Evolutionary conservation across 2,888 invertebrate species (phyloP), one percentile per base, ranked within the genome.

Genomic region (Empis livida): DNA sequence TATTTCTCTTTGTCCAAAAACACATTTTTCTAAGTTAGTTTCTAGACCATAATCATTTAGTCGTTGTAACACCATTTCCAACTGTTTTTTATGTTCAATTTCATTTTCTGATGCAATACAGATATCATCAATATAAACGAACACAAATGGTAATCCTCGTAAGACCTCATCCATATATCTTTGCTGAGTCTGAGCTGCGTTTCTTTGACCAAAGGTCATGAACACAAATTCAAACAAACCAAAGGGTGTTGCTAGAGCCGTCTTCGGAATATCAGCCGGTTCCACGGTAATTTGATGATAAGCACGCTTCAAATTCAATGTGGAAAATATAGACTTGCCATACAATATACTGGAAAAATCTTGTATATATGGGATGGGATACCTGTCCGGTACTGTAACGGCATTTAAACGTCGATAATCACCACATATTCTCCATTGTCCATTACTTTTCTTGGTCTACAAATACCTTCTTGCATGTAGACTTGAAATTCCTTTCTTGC

Each of bases 141-240:
- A 57, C n/a, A 47, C 51, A 46, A 61, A 54, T 14, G 53, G 54
- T 8, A 58, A 44, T 13, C 51, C 56, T 30, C 52, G 42, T 13
- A 56, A 41, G 1, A 62, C 52, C 5, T 55, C 51, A 45, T 65
- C 54, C 40, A 66, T 59, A 44, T 61, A 61, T 2, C 62, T 49
- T 51, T 61, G 60, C 46, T 64, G 67, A 0, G 61, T 61, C 40
- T 60, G 59, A 8, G 56, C 59, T 3, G 61, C 60, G 42, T 62
- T 63, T 1, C 58, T 47, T 2, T 65, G 51, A 1, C 62, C 62
- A 46, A 64, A 64, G 1, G 57, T 51, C 62, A 64, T 63, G 5
- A 16, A 42, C 1, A 51, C 31, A 43, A 56, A 61, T 50, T 64
- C 63, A 46, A 56, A 65, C 3, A 64, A 46, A 1, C 61, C 61